A percentile compares a stretch with the other conserved stretches of the same genome.
These are phyloP conservation scores for Glyptemys insculpta DNA, from an alignment of 2,797 vertebrate species.

Conservation along the genomic window DNA sequence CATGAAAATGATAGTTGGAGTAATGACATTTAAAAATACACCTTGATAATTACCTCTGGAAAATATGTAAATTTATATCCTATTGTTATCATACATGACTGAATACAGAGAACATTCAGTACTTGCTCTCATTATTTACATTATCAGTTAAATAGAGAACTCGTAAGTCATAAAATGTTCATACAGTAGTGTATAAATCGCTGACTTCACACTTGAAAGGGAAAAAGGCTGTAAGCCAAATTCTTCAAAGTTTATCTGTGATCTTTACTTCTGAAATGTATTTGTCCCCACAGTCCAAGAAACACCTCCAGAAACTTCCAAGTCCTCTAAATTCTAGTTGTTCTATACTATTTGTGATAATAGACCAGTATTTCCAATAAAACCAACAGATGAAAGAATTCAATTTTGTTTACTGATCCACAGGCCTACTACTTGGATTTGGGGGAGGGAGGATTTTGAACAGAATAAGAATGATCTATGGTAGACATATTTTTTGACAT, in stretches of 20 bases:
- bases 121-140: background rate
- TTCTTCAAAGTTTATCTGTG: background rate
- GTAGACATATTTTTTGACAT: background rate
- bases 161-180: background rate
- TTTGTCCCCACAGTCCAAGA: background rate
- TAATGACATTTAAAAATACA: background rate
- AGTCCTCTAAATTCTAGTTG: background rate
- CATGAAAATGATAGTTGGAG: background rate
- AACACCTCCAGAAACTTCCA: background rate
- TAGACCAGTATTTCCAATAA: background rate
- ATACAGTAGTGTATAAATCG: background rate
- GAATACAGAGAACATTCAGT: background rate
- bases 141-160: background rate
- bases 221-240: background rate
- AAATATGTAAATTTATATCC: background rate
- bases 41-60: background rate
- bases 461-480: background rate
- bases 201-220: background rate
- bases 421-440: background rate
- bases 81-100: background rate
- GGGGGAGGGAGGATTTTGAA: background rate
- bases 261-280: background rate
- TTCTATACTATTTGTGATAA: background rate
- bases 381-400: background rate
- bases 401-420: background rate